A percentile compares a stretch with the other conserved stretches of the same genome.
Evolutionary conservation across 37 sponge, comb jelly and placozoan species (phyloP).

Genomic region (Diacarnus erythraeanus): DNA sequence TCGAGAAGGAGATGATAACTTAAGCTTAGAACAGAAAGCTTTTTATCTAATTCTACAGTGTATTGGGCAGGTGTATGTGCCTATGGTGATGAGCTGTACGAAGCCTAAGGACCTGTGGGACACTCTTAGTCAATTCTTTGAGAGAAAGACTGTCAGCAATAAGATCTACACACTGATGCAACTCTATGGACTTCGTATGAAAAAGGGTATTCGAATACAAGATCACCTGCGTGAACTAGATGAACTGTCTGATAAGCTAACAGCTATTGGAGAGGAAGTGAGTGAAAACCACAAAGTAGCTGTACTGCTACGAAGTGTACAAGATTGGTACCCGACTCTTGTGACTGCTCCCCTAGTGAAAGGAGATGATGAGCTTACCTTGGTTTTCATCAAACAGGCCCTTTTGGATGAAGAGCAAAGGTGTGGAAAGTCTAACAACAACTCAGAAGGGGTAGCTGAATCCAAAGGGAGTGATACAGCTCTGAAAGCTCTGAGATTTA

Average conservation of each 20-base stretch:
- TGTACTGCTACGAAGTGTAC: constrained; percentile 33
- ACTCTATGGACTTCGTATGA: constrained; percentile 33
- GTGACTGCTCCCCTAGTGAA: constrained; percentile 30
- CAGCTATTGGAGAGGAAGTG: constrained; percentile 21
- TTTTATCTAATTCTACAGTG: constrained; percentile 28
- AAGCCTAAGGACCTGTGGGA: constrained; percentile 30
- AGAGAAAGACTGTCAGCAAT: constrained; percentile 32
- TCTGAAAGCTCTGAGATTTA: neutral
- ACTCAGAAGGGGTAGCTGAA: neutral
- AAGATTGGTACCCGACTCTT: constrained; percentile 24
- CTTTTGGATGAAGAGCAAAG: constrained; percentile 32
- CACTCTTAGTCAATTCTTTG: constrained; percentile 31
- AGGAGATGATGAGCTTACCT: constrained; percentile 26
- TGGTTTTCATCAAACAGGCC: constrained; percentile 30
- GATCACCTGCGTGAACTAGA: constrained; percentile 12
- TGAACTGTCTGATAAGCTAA: constrained; percentile 10
- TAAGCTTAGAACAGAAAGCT: constrained; percentile 5
- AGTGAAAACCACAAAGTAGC: constrained; percentile 25
- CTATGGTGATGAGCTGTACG: constrained; percentile 19
- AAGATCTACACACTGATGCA: constrained; percentile 42
- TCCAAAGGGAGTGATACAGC: neutral
- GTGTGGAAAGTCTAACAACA: neutral
- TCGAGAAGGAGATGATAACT: neutral
- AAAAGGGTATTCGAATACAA: constrained; percentile 10
- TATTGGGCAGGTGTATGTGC: constrained; percentile 27